Base-by-base conservation (phyloP, 2,888 invertebrate species). In the Ormyrus rosae region DNA sequence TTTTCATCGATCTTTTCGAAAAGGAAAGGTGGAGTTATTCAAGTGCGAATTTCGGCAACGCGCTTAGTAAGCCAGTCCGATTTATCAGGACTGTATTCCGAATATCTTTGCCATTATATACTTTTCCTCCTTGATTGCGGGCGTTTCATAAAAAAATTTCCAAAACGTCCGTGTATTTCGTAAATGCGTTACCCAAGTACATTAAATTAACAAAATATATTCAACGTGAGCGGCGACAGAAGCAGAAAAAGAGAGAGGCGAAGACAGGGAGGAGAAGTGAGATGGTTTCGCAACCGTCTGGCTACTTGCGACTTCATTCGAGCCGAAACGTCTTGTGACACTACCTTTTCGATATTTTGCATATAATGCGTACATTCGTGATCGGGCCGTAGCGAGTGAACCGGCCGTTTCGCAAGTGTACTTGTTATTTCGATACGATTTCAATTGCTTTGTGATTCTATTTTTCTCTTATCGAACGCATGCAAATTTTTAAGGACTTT, bases 151-250 rank as follows among this genome's bases (percentile, higher is more conserved):
- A 67, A 68, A 55, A 72, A 67, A 68, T n/a, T 61, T 63, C 50
- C 74, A 70, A 74, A 78, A 74, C 56, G 50, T 58, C 46, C 13
- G 58, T 48, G 55, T 68, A 74, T 79, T 69, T 79, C 74, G 69
- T 79, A 79, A 74, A 74, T 74, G 64, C 74, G 69, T 74, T 79
- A 79, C 79, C 68, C 74, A 74, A 79, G 69, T 79, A 70, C 58
- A 64, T 34, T 70, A 74, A 74, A 79, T 79, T 79, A 74, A 60
- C 58, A 79, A 70, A 69, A 79, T 79, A 74, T 79, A 74, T 79
- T 79, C 69, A 74, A 64, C 74, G 61, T 45, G 63, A 79, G 73
- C 56, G 55, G 70, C 45, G 45, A 65, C 55, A 67, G 13, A 61
- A 63, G 68, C 34, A 46, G 55, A 48, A 71, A 51, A 65, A 77